Conservation (phyloP, 23 tunicate genomes). For the Halocynthia roretzi region DNA sequence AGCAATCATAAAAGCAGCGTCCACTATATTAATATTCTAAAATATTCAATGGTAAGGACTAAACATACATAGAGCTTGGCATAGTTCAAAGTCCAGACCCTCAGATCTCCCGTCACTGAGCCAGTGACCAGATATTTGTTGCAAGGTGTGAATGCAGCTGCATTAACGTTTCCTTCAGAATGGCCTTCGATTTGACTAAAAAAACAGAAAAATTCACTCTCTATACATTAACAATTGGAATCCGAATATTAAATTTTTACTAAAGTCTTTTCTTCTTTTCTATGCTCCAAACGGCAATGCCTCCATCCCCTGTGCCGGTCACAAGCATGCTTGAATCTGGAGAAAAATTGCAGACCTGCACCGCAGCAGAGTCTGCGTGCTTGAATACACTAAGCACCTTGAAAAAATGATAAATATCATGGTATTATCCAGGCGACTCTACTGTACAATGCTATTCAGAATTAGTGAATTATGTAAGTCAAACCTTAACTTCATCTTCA, state of each 20-base stretch:
- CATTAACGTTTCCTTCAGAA: constrained; percentile 83
- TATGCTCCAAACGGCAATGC: constrained; percentile 81
- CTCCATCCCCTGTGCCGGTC: constrained; percentile 89
- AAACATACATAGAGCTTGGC: too few species aligned
- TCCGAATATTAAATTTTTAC: not conserved
- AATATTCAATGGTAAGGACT: not conserved
- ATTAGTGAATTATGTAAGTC: not conserved
- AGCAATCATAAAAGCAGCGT: too few species aligned
- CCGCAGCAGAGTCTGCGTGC: constrained; percentile 62
- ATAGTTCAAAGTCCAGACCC: constrained; percentile 58
- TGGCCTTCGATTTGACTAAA: constrained; percentile 71
- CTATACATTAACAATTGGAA: not conserved
- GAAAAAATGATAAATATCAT: not conserved
- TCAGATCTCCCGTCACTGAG: constrained; percentile 70
- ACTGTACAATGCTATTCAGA: not conserved
- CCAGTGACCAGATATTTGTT: constrained; percentile 64
- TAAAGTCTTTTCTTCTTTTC: constrained; percentile 30
- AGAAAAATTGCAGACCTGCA: constrained; percentile 73
- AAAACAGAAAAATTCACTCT: not conserved
- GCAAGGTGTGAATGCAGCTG: constrained; percentile 74
- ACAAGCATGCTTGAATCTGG: constrained; percentile 33
- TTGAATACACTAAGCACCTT: constrained; percentile 51
- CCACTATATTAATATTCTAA: too few species aligned
- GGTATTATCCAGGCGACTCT: not conserved
- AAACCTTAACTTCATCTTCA: constrained; percentile 37